A percentile compares a stretch with the other conserved stretches of the same genome.
These are phyloP conservation scores for Drosophila repletoides DNA, from an alignment of 1,140 invertebrate species.

Conservation along the genomic window DNA sequence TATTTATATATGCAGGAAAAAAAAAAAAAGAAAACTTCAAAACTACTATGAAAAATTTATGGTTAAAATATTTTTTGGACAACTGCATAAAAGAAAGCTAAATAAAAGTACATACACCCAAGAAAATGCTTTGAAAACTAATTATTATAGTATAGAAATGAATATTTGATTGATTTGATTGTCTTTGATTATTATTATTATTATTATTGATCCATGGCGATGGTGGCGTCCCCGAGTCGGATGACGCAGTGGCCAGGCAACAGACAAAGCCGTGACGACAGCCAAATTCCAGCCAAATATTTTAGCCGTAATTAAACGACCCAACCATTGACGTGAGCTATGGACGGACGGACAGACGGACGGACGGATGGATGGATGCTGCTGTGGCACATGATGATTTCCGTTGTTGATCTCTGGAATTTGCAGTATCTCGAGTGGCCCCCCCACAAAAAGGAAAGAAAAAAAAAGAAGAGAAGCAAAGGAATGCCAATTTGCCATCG, in stretches of 20 bases:
- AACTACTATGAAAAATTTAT: slow-evolving; percentile 29
- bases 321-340: slow-evolving; percentile 59
- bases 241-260: slow-evolving; percentile 56
- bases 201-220: slow-evolving; percentile 1
- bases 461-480: too few relatives aligned
- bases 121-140: background rate
- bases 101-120: slow-evolving; percentile 34
- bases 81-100: slow-evolving; percentile 42
- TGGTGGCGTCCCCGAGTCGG: slow-evolving; percentile 61
- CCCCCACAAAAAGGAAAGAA: too few relatives aligned
- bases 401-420: slow-evolving; percentile 55
- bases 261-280: slow-evolving; percentile 68
- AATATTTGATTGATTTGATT: slow-evolving; percentile 24
- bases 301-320: slow-evolving; percentile 31
- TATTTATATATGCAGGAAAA: too few relatives aligned
- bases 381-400: slow-evolving; percentile 50
- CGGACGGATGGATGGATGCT: too few relatives aligned
- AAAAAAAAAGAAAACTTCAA: slow-evolving; percentile 9
- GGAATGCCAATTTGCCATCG: slow-evolving; percentile 8
- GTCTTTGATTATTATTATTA: slow-evolving; percentile 31
- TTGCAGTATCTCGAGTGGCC: slow-evolving; percentile 60
- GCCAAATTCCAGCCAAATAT: slow-evolving; percentile 61
- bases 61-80: slow-evolving; percentile 21
- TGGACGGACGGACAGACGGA: too few relatives aligned
- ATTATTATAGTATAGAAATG: too few relatives aligned